phyloP scores from a whole-genome alignment of 2,797 vertebrate genomes.

The Oophaga sylvatica region DNA sequence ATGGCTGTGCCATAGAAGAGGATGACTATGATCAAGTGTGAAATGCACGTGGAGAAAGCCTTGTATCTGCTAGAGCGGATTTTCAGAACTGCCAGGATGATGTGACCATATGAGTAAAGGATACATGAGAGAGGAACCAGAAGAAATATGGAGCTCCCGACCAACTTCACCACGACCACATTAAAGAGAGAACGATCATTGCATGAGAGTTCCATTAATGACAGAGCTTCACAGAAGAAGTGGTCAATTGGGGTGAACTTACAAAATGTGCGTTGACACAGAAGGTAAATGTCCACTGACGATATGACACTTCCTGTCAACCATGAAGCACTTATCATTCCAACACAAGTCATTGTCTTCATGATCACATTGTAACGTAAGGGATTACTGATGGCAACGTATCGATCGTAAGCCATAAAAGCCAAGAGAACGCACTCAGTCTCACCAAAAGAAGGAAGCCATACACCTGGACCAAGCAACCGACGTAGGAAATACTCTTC shows the following conservation, averaged over 20 bases:
- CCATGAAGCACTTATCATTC: conserved; percentile 16
- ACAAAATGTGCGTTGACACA: not conserved
- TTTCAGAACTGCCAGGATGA: not conserved
- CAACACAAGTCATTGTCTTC: not conserved
- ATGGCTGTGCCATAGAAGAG: conserved; percentile 19
- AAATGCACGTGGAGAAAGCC: conserved; percentile 1
- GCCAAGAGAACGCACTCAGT: conserved; percentile 34
- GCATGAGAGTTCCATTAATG: not conserved
- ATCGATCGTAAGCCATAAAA: conserved; percentile 44
- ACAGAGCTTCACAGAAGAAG: conserved; percentile 29
- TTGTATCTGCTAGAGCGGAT: not conserved
- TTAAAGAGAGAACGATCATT: not conserved
- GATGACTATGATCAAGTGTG: conserved; percentile 12
- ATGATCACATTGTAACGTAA: conserved; percentile 29
- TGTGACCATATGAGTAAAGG: conserved; percentile 6
- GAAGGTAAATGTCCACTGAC: not conserved
- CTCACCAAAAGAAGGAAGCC: conserved; percentile 7
- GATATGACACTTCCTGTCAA: not conserved
- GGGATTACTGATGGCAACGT: conserved; percentile 29
- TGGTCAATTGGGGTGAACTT: not conserved
- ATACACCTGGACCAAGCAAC: conserved; percentile 12
- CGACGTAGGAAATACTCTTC: conserved; percentile 2
- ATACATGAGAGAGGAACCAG: not conserved
- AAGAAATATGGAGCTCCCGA: not conserved
- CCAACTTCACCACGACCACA: not conserved